Evolutionary conservation across 2,888 invertebrate species (phyloP).

Genomic region (Thumatha senex): DNA sequence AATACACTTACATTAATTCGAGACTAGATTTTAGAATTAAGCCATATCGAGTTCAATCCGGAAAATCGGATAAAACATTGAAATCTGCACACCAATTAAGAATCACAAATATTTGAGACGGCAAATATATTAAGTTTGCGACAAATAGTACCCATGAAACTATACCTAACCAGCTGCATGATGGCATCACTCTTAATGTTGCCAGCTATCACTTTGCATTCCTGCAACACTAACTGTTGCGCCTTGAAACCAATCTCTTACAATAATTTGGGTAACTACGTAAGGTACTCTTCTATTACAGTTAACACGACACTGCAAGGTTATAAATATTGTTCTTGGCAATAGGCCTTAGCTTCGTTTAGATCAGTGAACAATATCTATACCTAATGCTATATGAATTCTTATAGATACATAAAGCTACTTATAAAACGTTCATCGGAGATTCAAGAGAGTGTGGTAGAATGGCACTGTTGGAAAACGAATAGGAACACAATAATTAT

Average conservation of each 20-base stretch:
- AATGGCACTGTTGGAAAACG: conserved; percentile 1
- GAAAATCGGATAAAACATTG: neutral
- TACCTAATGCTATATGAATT: neutral
- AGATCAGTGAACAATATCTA: neutral
- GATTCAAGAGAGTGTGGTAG: neutral
- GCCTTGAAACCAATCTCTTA: neutral
- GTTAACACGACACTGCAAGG: neutral
- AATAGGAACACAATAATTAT: conserved; percentile 7
- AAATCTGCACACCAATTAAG: neutral
- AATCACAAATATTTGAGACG: neutral
- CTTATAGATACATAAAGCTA: neutral
- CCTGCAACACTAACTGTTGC: conserved; percentile 2
- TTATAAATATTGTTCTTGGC: too few relatives aligned
- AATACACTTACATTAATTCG: conserved; percentile 5
- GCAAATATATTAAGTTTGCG: too few relatives aligned
- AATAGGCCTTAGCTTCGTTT: neutral
- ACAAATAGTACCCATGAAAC: conserved; percentile 1
- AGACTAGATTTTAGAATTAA: conserved; percentile 12
- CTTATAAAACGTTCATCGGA: neutral
- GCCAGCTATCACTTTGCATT: neutral
- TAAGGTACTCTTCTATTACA: conserved; percentile 2
- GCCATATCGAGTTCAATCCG: neutral
- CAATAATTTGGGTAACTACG: conserved; percentile 1
- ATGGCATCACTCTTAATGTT: neutral
- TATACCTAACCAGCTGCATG: conserved; percentile 1